These are phyloP conservation scores for Cheilosia vernalis DNA, from an alignment of 2,888 invertebrate genomes.

Conservation along the genomic window DNA sequence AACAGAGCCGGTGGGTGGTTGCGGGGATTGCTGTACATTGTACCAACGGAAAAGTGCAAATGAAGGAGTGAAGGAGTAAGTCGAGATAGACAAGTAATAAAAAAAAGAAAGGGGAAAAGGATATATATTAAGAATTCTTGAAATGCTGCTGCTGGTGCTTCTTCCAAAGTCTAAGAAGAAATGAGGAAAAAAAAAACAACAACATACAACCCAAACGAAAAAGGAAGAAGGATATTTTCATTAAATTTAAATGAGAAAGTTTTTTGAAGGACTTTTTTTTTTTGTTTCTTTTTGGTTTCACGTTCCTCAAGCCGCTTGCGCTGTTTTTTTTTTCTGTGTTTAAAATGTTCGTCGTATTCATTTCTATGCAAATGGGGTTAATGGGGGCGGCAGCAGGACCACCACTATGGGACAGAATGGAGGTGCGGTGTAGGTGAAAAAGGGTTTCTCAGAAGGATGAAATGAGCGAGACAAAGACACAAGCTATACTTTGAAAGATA, in stretches of 20 bases:
- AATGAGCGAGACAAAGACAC: too few species aligned
- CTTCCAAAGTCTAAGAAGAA: constrained; percentile 50
- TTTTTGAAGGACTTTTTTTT: constrained; percentile 59
- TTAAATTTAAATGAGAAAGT: constrained; percentile 75
- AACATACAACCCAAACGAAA: constrained; percentile 45
- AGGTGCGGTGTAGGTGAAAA: constrained; percentile 43
- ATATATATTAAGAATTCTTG: constrained; percentile 69
- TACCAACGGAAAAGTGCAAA: constrained; percentile 67
- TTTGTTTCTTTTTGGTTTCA: constrained; percentile 37
- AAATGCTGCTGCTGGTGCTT: constrained; percentile 68
- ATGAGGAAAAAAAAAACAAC: constrained; percentile 39
- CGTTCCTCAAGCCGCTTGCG: constrained; percentile 70
- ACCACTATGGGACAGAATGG: background rate
- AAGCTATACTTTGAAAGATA: too few species aligned
- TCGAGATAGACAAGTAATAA: constrained; percentile 54
- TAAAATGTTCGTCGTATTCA: constrained; percentile 44
- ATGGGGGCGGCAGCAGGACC: constrained; percentile 49
- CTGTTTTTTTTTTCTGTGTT: constrained; percentile 42
- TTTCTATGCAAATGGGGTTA: constrained; percentile 73
- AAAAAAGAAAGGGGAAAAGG: constrained; percentile 61
- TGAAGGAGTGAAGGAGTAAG: constrained; percentile 72
- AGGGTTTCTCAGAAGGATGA: constrained; percentile 44
- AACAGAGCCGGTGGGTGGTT: constrained; percentile 44
- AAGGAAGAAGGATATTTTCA: constrained; percentile 75
- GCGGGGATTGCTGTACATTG: background rate